Evolutionary conservation across 1,140 invertebrate species (phyloP).

Genomic region (Chironomus tepperi): DNA sequence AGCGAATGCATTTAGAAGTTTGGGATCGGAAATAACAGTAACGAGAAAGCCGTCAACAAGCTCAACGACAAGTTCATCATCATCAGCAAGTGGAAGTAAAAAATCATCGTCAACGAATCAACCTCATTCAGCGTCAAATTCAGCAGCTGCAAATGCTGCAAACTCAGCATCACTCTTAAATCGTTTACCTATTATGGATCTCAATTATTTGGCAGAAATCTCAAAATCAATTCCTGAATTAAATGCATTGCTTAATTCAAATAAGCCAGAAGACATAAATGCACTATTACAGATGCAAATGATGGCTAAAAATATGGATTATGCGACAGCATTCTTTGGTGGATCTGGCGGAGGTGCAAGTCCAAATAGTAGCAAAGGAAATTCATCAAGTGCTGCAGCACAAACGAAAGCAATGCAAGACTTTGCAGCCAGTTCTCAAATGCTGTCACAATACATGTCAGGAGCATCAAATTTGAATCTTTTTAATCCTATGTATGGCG

Average conservation of each 20-base stretch:
- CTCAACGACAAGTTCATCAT: background rate
- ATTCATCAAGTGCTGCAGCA: background rate
- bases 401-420: slow-evolving; percentile 1
- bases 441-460: slow-evolving; percentile 19
- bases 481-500: background rate
- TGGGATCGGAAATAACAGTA: slow-evolving; percentile 27
- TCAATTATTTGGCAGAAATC: slow-evolving; percentile 21
- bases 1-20: slow-evolving; percentile 36
- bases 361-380: background rate
- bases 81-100: background rate
- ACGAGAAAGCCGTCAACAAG: slow-evolving; percentile 4
- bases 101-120: slow-evolving; percentile 1
- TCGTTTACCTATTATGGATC: slow-evolving; percentile 7
- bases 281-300: slow-evolving; percentile 3
- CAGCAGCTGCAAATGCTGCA: slow-evolving; percentile 29
- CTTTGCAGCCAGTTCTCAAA: slow-evolving; percentile 6
- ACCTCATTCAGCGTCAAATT: slow-evolving; percentile 19
- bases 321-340: slow-evolving; percentile 1
- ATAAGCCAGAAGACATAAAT: slow-evolving; percentile 10
- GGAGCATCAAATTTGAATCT: background rate
- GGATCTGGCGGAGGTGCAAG: background rate
- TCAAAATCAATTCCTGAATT: background rate
- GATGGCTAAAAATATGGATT: slow-evolving; percentile 16
- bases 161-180: slow-evolving; percentile 32
- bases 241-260: background rate